Evolutionary conservation across 2,888 invertebrate species (phyloP).

Genomic region (Tuta absoluta): DNA sequence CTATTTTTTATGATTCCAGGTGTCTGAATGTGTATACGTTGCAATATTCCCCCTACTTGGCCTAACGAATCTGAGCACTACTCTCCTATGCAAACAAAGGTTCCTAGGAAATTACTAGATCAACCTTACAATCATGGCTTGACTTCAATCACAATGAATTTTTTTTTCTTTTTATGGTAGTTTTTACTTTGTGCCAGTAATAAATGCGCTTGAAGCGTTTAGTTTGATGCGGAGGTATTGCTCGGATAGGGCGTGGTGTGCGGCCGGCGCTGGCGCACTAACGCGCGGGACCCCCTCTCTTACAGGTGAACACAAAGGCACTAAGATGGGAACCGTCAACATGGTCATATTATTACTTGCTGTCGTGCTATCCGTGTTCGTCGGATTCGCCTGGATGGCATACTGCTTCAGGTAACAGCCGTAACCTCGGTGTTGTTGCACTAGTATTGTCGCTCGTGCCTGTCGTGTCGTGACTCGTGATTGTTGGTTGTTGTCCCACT

Average conservation of each 20-base stretch:
- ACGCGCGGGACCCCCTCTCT: constrained; percentile 79
- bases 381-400: constrained; percentile 96
- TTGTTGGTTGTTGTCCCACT: constrained; percentile 32
- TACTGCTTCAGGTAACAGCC: constrained; percentile 94
- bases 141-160: background rate
- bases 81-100: constrained; percentile 49
- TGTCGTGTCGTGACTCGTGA: constrained; percentile 54
- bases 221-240: constrained; percentile 54
- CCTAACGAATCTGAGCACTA: constrained; percentile 71
- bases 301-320: constrained; percentile 88
- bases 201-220: background rate
- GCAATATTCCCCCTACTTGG: constrained; percentile 62
- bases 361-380: constrained; percentile 96
- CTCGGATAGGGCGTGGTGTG: constrained; percentile 63
- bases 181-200: background rate
- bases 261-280: constrained; percentile 77
- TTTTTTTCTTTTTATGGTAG: background rate
- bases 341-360: constrained; percentile 96
- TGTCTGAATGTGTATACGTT: constrained; percentile 52
- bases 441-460: constrained; percentile 71
- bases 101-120: constrained; percentile 30
- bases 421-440: constrained; percentile 73
- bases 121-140: background rate
- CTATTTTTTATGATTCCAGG: constrained; percentile 68
- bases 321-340: constrained; percentile 93